phyloP scores from a whole-genome alignment of 30 jellyfish, hydroid and myxozoan genomes.

The Nemopilema nomurai region DNA sequence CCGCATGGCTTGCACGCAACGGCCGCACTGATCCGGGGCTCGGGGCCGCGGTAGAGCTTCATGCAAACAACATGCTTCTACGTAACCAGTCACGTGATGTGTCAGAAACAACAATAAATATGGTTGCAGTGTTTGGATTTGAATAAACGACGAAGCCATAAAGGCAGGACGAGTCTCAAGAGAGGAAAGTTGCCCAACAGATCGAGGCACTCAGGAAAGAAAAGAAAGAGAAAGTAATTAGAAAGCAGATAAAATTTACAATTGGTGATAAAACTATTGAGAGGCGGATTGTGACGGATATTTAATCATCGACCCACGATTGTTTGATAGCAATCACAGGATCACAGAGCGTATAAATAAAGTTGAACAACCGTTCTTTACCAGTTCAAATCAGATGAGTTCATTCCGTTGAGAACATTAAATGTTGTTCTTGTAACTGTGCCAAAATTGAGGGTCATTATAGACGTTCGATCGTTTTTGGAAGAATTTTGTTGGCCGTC shows the following conservation, averaged over 20 bases:
- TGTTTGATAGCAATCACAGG: slow-evolving; percentile 49
- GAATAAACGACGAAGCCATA: slow-evolving; percentile 31
- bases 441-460: slow-evolving; percentile 49
- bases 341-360: slow-evolving; percentile 65
- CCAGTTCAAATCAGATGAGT: slow-evolving; percentile 61
- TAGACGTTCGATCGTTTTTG: slow-evolving; percentile 26
- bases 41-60: slow-evolving; percentile 1
- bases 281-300: slow-evolving; percentile 30
- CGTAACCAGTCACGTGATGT: slow-evolving; percentile 57
- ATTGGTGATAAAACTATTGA: slow-evolving; percentile 33
- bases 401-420: slow-evolving; percentile 18
- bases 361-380: slow-evolving; percentile 41
- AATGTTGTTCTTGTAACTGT: slow-evolving; percentile 22
- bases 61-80: slow-evolving; percentile 28
- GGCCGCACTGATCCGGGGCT: neutral
- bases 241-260: slow-evolving; percentile 4
- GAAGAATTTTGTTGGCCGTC: slow-evolving; percentile 33
- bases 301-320: slow-evolving; percentile 46
- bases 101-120: slow-evolving; percentile 26
- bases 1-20: neutral
- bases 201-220: slow-evolving; percentile 27
- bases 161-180: slow-evolving; percentile 28
- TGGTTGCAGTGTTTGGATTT: slow-evolving; percentile 14
- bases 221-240: slow-evolving; percentile 34
- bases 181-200: slow-evolving; percentile 26